Evolutionary conservation across 1,140 invertebrate genomes (phyloP), one percentile per base, ranked within the genome.

Genomic region (Epicauta chinensis): DNA sequence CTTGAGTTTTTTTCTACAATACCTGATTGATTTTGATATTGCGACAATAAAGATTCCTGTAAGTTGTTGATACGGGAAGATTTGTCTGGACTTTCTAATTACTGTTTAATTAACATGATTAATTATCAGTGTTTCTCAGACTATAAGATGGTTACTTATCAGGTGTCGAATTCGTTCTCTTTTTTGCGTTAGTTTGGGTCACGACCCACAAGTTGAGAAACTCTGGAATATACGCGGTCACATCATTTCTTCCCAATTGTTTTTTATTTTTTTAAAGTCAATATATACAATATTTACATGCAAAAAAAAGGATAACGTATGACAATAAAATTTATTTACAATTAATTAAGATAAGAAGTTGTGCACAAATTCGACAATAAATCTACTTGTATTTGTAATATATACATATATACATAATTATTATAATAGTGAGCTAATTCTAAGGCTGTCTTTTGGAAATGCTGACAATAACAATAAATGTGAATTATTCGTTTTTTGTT

Each of bases 401-500:
- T 38, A 38, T 44, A 43, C 37, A 46, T n/a, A n/a, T n/a, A n/a
- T n/a, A n/a, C n/a, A n/a, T n/a, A n/a, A n/a, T n/a, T n/a, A n/a
- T n/a, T n/a, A n/a, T n/a, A n/a, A n/a, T 47, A 47, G 45, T 47
- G 45, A 47, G 45, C 45, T 47, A 46, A 46, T 46, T 46, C 43
- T 46, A 47, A 47, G 45, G 45, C 45, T 47, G 45, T 47, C 30
- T 47, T 47, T 3, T 23, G 23, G n/a, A 23, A 23, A 23, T 37
- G 45, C 45, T 47, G 45, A 47, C 45, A 47, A 47, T 47, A 47
- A 47, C 34, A 37, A 37, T 36, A 38, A 36, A 38, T 47, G 35
- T 46, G 43, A 36, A 46, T 36, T 35, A 46, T 46, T 46, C 37
- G 23, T 46, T 46, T 36, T 14, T 36, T 23, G 35, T 46, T 46